Conservation (phyloP, 2,113 vertebrate species). For the Struthio camelus region DNA sequence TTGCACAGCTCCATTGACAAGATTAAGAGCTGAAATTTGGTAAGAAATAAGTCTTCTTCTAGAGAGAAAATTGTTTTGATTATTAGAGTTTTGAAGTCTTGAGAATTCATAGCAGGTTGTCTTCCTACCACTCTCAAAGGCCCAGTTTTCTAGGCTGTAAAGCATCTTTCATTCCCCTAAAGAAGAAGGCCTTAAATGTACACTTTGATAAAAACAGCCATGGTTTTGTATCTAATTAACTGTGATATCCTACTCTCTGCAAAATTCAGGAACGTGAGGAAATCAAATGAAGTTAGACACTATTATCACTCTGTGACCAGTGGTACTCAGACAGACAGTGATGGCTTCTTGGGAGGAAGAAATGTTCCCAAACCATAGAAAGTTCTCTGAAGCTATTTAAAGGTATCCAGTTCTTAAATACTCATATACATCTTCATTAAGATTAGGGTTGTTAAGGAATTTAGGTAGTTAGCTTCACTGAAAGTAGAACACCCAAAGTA, state of each 20-base stretch:
- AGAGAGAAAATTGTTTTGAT: not conserved
- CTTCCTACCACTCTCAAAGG: not conserved
- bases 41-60: not conserved
- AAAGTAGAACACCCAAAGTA: not conserved
- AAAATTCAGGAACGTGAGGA: not conserved
- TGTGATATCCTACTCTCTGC: not conserved
- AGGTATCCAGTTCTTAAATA: not conserved
- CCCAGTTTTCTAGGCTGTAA: not conserved
- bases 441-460: not conserved
- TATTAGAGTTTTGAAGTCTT: not conserved
- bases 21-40: not conserved
- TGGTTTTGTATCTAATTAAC: not conserved
- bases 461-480: not conserved
- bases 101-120: not conserved
- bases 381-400: not conserved
- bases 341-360: not conserved
- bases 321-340: not conserved
- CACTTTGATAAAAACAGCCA: not conserved
- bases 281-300: not conserved
- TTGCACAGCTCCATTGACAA: not conserved
- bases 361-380: not conserved
- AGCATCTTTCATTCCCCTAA: not conserved
- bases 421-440: slow-evolving; percentile 10
- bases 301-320: not conserved
- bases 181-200: not conserved